A percentile compares a stretch with the other conserved stretches of the same genome.
Evolutionary conservation across 2,888 invertebrate genomes (phyloP).

Genomic region (Himalopsyche japonica): DNA sequence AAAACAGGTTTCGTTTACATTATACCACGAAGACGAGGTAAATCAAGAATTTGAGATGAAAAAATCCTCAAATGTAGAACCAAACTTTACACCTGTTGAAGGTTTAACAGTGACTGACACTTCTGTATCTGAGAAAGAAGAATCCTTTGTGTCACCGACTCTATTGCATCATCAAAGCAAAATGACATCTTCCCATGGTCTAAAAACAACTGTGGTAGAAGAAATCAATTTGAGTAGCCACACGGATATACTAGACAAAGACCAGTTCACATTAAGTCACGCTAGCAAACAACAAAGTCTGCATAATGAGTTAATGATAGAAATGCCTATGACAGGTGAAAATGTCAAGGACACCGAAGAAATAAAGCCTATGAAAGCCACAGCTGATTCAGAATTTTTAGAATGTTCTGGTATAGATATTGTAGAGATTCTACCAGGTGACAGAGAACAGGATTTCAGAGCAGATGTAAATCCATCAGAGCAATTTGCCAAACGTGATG

Average conservation of each 20-base stretch:
- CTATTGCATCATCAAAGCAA: conserved; percentile 46
- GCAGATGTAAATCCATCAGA: conserved; percentile 49
- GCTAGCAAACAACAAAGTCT: conserved; percentile 50
- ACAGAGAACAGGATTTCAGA: conserved; percentile 57
- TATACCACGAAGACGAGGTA: conserved; percentile 69
- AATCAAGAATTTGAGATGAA: conserved; percentile 44
- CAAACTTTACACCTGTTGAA: conserved; percentile 62
- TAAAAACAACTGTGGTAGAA: conserved; percentile 53
- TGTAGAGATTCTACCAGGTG: conserved; percentile 57
- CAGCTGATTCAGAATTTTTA: conserved; percentile 58
- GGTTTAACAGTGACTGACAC: conserved; percentile 66
- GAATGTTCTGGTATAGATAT: conserved; percentile 65
- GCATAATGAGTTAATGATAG: conserved; percentile 52
- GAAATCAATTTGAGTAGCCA: conserved; percentile 55
- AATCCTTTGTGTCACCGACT: conserved; percentile 47
- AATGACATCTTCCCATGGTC: conserved; percentile 47
- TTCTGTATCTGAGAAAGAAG: conserved; percentile 68
- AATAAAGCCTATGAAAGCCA: conserved; percentile 61
- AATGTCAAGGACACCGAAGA: conserved; percentile 57
- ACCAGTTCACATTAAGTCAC: conserved; percentile 42
- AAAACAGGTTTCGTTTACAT: conserved; percentile 63
- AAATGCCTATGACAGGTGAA: conserved; percentile 57
- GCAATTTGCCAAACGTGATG: conserved; percentile 57
- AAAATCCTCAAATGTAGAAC: conserved; percentile 50
- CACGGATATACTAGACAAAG: conserved; percentile 46